Percentiles rank a stretch among this genome's conserved stretches.
phyloP scores from a whole-genome alignment of 2,113 vertebrate species.

The Tympanuchus pallidicinctus region DNA sequence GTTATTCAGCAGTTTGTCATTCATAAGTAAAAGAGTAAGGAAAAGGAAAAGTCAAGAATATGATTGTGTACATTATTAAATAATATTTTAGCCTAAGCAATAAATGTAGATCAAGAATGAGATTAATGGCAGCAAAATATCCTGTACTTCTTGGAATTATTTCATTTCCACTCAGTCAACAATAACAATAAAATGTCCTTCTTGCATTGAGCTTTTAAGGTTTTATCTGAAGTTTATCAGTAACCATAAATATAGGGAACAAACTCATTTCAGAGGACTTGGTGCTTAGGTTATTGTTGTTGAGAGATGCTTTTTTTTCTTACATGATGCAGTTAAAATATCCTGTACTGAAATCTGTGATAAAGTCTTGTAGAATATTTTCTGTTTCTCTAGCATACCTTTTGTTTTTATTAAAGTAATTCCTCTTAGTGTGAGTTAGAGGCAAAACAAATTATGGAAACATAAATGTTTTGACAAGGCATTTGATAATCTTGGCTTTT shows the following conservation, averaged over 20 bases:
- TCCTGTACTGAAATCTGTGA: background rate
- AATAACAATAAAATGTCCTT: slow-evolving; percentile 53
- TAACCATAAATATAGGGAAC: background rate
- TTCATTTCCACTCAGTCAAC: slow-evolving; percentile 25
- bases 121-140: slow-evolving; percentile 26
- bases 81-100: slow-evolving; percentile 24
- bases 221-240: slow-evolving; percentile 50
- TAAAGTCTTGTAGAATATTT: background rate
- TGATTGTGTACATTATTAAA: background rate
- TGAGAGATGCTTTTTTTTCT: background rate
- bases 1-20: slow-evolving; percentile 15
- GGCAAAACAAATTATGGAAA: background rate
- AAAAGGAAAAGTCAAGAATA: background rate
- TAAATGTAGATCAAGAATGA: slow-evolving; percentile 38
- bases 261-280: background rate
- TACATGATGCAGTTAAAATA: background rate
- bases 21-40: background rate
- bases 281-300: background rate
- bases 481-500: background rate
- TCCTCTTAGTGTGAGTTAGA: background rate
- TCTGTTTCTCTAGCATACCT: background rate
- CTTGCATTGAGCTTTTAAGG: slow-evolving; percentile 23
- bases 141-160: slow-evolving; percentile 34
- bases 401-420: background rate
- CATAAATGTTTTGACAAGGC: background rate